These are phyloP conservation scores for Diplodus puntazzo DNA, from an alignment of 2,797 vertebrate genomes.

Conservation along the genomic window DNA sequence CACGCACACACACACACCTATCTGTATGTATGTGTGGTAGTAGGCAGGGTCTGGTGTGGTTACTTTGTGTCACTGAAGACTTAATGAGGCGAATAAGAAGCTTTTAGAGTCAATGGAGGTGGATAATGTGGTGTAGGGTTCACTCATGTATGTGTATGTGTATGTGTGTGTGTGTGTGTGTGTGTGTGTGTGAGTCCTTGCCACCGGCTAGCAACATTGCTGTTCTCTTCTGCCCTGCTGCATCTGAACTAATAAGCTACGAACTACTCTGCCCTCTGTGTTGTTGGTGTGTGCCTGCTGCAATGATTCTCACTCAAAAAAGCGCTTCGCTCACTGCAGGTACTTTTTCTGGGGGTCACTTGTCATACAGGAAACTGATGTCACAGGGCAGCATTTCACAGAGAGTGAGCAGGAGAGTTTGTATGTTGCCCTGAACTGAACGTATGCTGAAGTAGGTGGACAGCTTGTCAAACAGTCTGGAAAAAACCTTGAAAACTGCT, in stretches of 20 bases:
- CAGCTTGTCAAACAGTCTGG: neutral
- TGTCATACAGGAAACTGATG: neutral
- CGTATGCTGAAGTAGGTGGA: neutral
- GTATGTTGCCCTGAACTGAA: neutral
- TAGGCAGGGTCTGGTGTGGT: slow-evolving; percentile 73
- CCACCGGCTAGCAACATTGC: slow-evolving; percentile 61
- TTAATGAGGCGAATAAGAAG: slow-evolving; percentile 86
- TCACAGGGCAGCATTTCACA: slow-evolving; percentile 14
- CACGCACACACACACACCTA: slow-evolving; percentile 22
- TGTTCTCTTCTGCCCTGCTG: slow-evolving; percentile 67
- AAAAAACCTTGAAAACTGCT: neutral
- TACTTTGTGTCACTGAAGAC: slow-evolving; percentile 83
- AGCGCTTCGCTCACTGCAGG: slow-evolving; percentile 1
- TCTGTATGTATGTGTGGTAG: slow-evolving; percentile 45
- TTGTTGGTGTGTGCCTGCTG: slow-evolving; percentile 15
- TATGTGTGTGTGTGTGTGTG: slow-evolving; percentile 36
- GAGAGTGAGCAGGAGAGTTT: neutral
- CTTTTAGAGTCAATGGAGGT: slow-evolving; percentile 86
- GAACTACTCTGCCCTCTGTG: slow-evolving; percentile 40
- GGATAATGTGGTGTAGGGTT: slow-evolving; percentile 77
- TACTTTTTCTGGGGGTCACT: slow-evolving; percentile 10
- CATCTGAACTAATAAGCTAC: slow-evolving; percentile 65
- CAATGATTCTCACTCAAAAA: slow-evolving; percentile 29
- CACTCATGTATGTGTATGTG: slow-evolving; percentile 68
- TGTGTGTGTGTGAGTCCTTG: slow-evolving; percentile 41